Evolutionary conservation across 1,140 invertebrate species (phyloP).

Genomic region (Hyles euphorbiae): DNA sequence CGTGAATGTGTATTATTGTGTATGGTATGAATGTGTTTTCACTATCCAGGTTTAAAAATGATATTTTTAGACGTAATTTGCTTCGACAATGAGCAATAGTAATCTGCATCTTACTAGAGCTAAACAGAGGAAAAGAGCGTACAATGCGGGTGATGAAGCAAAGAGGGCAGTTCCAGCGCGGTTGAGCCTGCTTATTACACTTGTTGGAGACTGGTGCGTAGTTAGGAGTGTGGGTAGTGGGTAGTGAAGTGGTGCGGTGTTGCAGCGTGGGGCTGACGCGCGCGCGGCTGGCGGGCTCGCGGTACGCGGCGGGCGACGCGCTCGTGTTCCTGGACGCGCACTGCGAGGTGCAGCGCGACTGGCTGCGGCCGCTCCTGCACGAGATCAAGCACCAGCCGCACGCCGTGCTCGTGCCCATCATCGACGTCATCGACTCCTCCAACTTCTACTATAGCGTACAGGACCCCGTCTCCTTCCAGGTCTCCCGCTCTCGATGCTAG

Average conservation of each 20-base stretch:
- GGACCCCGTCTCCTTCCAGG: conserved; percentile 87
- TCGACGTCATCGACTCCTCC: conserved; percentile 89
- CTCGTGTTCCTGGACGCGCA: conserved; percentile 96
- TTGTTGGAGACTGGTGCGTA: too few species aligned
- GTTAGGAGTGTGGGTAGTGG: background rate
- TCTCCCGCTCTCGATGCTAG: conserved; percentile 36
- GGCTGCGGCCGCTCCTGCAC: conserved; percentile 91
- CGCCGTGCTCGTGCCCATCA: conserved; percentile 92
- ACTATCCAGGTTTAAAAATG: too few species aligned
- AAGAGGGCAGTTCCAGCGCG: too few species aligned
- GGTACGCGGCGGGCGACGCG: conserved; percentile 83
- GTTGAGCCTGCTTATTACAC: too few species aligned
- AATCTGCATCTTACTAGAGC: too few species aligned
- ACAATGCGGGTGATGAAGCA: too few species aligned
- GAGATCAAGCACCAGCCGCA: conserved; percentile 88
- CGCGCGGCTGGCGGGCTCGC: conserved; percentile 80
- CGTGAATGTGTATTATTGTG: too few species aligned
- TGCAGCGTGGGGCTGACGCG: conserved; percentile 59
- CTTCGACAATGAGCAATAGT: too few species aligned
- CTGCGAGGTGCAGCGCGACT: conserved; percentile 89
- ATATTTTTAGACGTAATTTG: too few species aligned
- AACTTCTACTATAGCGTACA: conserved; percentile 64
- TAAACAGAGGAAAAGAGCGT: too few species aligned
- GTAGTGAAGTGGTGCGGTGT: background rate
- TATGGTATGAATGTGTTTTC: too few species aligned